phyloP scores from a whole-genome alignment of 2,797 vertebrate species.

The Merluccius polli region DNA sequence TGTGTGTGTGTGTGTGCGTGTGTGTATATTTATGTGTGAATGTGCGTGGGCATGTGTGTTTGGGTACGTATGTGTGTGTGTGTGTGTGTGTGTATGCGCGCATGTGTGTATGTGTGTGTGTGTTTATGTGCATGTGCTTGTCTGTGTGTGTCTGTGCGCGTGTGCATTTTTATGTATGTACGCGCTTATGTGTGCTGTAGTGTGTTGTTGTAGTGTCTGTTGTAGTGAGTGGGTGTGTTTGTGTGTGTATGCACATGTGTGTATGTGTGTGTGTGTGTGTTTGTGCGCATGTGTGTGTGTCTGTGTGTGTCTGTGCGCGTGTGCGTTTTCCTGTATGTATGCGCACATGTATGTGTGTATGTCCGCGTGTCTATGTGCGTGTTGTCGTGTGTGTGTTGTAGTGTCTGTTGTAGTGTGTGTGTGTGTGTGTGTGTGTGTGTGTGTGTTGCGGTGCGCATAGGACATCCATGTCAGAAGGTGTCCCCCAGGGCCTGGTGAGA shows the following conservation, averaged over 20 bases:
- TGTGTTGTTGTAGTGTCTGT: constrained; percentile 12
- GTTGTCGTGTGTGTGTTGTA: not conserved
- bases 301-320: not conserved
- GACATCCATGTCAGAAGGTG: constrained; percentile 73
- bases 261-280: constrained; percentile 23
- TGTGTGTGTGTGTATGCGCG: constrained; percentile 26
- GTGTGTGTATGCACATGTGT: constrained; percentile 19
- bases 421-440: constrained; percentile 16
- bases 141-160: constrained; percentile 13
- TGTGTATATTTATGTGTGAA: constrained; percentile 20
- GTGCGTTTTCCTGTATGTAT: constrained; percentile 27
- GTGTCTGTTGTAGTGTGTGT: constrained; percentile 25
- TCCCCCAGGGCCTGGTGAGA: constrained; percentile 73
- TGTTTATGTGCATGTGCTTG: not conserved
- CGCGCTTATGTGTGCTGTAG: constrained; percentile 34
- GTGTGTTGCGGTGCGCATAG: constrained; percentile 35
- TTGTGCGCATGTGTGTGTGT: constrained; percentile 8
- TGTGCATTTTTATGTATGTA: constrained; percentile 20
- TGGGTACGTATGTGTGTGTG: constrained; percentile 18
- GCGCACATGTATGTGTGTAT: constrained; percentile 33
- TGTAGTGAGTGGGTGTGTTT: constrained; percentile 13
- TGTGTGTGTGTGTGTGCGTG: constrained; percentile 14
- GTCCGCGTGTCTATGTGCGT: constrained; percentile 26
- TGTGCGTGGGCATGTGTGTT: constrained; percentile 39
- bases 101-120: constrained; percentile 13